Percentiles rank a stretch among this genome's conserved stretches.
Conservation (phyloP, 2,797 vertebrate species). For the Trachops cirrhosus region DNA sequence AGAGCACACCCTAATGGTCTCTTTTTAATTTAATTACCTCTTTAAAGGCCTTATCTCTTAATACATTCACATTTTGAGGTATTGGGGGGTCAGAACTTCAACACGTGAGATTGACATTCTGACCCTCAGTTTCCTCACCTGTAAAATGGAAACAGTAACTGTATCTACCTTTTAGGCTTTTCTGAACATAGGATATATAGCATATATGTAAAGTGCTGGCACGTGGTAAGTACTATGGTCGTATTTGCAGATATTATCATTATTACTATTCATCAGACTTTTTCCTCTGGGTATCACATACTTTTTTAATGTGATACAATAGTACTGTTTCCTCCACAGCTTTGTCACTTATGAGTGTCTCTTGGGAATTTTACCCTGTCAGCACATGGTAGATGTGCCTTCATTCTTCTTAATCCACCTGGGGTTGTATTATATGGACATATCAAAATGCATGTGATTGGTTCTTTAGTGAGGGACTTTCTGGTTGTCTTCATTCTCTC, state of each 20-base stretch:
- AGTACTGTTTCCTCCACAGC: background rate
- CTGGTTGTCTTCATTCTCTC: background rate
- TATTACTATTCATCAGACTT: background rate
- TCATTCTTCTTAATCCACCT: background rate
- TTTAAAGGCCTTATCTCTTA: background rate
- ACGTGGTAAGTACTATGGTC: background rate
- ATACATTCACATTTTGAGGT: background rate
- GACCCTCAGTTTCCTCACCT: background rate
- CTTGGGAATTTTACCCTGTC: background rate
- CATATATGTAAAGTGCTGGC: background rate
- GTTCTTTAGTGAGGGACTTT: background rate
- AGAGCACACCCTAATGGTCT: background rate
- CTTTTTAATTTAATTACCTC: background rate
- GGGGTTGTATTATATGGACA: background rate
- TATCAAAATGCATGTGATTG: background rate
- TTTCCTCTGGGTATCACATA: background rate
- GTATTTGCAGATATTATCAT: background rate
- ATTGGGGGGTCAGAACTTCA: background rate
- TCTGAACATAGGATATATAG: background rate
- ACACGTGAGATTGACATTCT: background rate
- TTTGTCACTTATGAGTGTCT: background rate
- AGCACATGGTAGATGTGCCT: background rate
- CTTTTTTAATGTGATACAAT: background rate
- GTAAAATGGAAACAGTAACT: background rate
- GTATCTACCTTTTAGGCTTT: background rate